Evolutionary conservation across 2,888 invertebrate genomes (phyloP).

Genomic region (Agrenia bidenticulata): DNA sequence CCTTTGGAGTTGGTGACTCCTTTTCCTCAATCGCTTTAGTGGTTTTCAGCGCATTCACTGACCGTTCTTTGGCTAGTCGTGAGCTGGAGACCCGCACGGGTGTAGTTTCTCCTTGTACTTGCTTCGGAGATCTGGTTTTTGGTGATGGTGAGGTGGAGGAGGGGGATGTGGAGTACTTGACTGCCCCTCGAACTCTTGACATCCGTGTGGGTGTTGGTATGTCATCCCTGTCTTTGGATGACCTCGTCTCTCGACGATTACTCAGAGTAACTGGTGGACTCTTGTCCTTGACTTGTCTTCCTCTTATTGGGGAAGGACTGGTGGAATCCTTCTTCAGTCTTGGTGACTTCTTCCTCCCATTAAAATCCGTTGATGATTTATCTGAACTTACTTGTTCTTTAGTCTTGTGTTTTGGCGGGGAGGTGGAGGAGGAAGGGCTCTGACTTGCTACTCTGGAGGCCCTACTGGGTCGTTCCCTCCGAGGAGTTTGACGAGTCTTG

Average conservation of each 20-base stretch:
- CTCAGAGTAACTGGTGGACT: background rate
- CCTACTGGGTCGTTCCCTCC: background rate
- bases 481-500: background rate
- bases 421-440: background rate
- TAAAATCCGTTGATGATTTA: background rate
- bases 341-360: conserved; percentile 1
- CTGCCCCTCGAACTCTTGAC: background rate
- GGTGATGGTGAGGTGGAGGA: conserved; percentile 13
- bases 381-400: background rate
- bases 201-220: background rate
- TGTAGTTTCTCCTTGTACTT: conserved; percentile 21
- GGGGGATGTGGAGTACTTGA: background rate
- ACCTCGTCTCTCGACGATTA: background rate
- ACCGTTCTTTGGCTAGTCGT: conserved; percentile 34
- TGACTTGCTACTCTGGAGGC: background rate
- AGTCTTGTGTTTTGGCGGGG: background rate
- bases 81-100: conserved; percentile 34
- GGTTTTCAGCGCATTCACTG: conserved; percentile 2
- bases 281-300: background rate
- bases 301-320: conserved; percentile 8
- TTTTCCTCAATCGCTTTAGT: conserved; percentile 23
- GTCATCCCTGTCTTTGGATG: background rate
- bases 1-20: background rate
- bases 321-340: conserved; percentile 3
- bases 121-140: conserved; percentile 27